Evolutionary conservation across 1,140 invertebrate species (phyloP), one percentile per base, ranked within the genome.

Genomic region (Coptotermes formosanus): DNA sequence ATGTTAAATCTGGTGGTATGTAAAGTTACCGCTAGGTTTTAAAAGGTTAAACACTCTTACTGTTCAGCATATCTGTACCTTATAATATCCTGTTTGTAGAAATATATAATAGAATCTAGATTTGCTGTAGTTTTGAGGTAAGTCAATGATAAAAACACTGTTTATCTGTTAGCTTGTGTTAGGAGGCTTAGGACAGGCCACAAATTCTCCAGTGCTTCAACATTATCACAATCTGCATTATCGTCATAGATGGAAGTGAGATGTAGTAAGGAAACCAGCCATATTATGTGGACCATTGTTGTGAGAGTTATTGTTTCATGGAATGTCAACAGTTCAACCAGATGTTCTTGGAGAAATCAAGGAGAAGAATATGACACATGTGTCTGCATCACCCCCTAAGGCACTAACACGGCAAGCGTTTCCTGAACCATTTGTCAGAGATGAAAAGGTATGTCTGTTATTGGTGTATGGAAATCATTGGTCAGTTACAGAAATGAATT

Each of bases 281-380:
- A 12, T 55, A 16, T 55, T 55, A 16, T 48, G 45, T 16, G 14
- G 9, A 48, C 45, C 9, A 19, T 30, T 82, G 43, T 2, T 83
- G 32, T 83, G 25, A 23, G 23, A 44, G 43, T 83, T 1, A 30
- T 82, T 82, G 30, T 82, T 82, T 82, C 19, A 21, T 82, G 32
- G 16, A 38, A 45, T 83, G 44, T 30, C 38, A 45, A 23, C 30
- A 84, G 83, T 84, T 55, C 32, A 48, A 32, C 83, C 83, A 84
- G 83, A 55, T 59, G n/a, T 84, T 59, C 83, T 84, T 19, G 83
- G 83, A 16, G 83, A 84, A 55, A 55, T 84, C 21, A 84, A 45
- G 38, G 83, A 84, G 45, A 84, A 64, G 83, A 84, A 30, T 52
- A 64, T 45, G 59, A 59, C 83, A 48, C 48, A 55, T 12, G 6